These are phyloP conservation scores for Lepidurus couesii DNA, from an alignment of 1,140 invertebrate species.

Conservation along the genomic window DNA sequence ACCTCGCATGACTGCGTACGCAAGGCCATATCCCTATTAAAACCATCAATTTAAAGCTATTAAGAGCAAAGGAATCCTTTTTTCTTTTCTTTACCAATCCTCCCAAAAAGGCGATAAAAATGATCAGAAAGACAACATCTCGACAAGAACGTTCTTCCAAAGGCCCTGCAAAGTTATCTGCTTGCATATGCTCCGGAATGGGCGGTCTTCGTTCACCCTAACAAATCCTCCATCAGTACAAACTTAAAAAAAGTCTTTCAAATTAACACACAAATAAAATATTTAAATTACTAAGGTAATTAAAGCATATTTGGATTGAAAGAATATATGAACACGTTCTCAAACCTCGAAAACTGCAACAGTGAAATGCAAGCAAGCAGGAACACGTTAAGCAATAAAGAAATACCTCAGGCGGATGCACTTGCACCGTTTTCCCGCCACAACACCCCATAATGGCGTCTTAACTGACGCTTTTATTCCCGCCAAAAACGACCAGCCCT, in stretches of 20 bases:
- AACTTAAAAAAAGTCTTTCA: neutral
- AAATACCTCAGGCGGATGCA: conserved; percentile 26
- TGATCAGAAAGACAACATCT: conserved; percentile 52
- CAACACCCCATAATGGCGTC: conserved; percentile 25
- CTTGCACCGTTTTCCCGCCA: conserved; percentile 17
- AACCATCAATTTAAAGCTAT: neutral
- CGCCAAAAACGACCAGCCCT: neutral
- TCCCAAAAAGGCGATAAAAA: conserved; percentile 50
- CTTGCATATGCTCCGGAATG: neutral
- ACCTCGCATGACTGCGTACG: conserved; percentile 50
- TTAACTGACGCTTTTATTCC: neutral
- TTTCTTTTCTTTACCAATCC: conserved; percentile 51
- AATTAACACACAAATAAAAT: too few species aligned
- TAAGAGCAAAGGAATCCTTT: conserved; percentile 7
- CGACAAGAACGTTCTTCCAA: conserved; percentile 50
- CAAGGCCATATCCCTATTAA: conserved; percentile 34
- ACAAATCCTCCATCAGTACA: neutral
- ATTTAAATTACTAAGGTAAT: too few species aligned
- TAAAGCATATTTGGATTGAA: too few species aligned
- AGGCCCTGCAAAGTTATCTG: conserved; percentile 35
- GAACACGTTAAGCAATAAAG: neutral
- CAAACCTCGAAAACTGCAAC: neutral
- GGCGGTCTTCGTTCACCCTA: conserved; percentile 27
- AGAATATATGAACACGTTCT: too few species aligned
- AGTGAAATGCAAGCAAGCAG: neutral